phyloP scores from a whole-genome alignment of 2,797 vertebrate genomes.

The Sternotherus odoratus region DNA sequence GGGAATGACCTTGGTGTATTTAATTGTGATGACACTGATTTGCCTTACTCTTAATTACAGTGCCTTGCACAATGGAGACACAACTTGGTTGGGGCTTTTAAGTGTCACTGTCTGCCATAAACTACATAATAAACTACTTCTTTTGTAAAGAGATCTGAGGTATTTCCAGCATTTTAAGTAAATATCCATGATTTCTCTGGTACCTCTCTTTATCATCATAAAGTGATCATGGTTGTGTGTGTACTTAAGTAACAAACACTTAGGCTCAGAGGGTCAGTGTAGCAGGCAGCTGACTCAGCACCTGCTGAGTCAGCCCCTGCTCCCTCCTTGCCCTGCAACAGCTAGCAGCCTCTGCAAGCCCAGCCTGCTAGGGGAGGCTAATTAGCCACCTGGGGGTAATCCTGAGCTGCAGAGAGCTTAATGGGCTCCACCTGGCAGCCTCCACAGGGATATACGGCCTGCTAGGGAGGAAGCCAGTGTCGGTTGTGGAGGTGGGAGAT shows the following conservation, averaged over 20 bases:
- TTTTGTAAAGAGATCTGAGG: not conserved
- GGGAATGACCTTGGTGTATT: not conserved
- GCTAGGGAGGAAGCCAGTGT: no score
- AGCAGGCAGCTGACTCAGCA: no score
- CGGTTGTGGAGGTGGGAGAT: no score
- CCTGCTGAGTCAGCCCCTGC: no score
- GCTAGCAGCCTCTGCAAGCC: no score
- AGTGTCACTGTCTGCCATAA: not conserved
- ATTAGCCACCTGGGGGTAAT: no score
- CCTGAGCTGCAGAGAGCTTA: no score
- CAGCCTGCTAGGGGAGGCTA: no score
- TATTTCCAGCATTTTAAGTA: not conserved
- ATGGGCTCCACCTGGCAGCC: no score
- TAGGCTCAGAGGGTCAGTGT: fast-evolving
- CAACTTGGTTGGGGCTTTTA: not conserved
- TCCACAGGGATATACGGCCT: no score
- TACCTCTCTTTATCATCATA: not conserved
- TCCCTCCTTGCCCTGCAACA: no score
- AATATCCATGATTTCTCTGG: not conserved
- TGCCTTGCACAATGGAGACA: not conserved
- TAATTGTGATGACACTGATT: not conserved
- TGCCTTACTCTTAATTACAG: not conserved
- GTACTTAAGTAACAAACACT: not conserved
- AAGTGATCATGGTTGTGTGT: not conserved
- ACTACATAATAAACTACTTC: not conserved